Evolutionary conservation across 2,888 invertebrate species (phyloP), one percentile per base, ranked within the genome.

Genomic region (Creontiades dilutus): DNA sequence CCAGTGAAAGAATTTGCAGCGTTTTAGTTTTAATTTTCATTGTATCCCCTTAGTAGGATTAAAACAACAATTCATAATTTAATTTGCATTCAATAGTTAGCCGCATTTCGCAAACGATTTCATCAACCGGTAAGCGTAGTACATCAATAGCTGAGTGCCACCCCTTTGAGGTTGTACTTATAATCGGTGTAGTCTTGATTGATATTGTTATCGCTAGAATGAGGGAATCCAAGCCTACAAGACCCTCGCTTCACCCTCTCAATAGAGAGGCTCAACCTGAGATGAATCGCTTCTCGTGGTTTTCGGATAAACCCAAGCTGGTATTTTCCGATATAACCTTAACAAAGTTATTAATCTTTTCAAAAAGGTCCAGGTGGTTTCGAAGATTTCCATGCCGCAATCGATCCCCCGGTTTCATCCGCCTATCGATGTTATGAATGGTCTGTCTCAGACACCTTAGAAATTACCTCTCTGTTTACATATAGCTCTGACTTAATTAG

Each of bases 371-470:
- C 85, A 85, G 85, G 85, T 85, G 85, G 85, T 28, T 61, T 27
- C 13, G 37, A 46, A 85, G 85, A 61, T 85, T 46, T 61, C 46
- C 85, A 14, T 16, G 47, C 82, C 47, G n/a, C 78, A 78, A 47
- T 78, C 78, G 47, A 37, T 47, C 78, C 37, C 28, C 78, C 2
- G 78, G 37, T 68, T 68, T 78, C 46, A 11, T 11, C 78, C 37
- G 47, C 19, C 75, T 80, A 88, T 88, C 80, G 88, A 88, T 28
- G 57, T 80, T 88, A 80, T 80, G 57, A 78, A 88, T 88, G n/a
- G 88, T 80, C 88, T 88, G 88, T 78, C 88, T 88, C 55, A 78
- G 78, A 23, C 88, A 88, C 78, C 37, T n/a, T 52, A 78, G 52
- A 80, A 48, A 78, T 86, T 86, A 52, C 86, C 76, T 23, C 46